Evolutionary conservation across 2,113 vertebrate species (phyloP), one percentile per base, ranked within the genome.

Genomic region (Cinclus cinclus): DNA sequence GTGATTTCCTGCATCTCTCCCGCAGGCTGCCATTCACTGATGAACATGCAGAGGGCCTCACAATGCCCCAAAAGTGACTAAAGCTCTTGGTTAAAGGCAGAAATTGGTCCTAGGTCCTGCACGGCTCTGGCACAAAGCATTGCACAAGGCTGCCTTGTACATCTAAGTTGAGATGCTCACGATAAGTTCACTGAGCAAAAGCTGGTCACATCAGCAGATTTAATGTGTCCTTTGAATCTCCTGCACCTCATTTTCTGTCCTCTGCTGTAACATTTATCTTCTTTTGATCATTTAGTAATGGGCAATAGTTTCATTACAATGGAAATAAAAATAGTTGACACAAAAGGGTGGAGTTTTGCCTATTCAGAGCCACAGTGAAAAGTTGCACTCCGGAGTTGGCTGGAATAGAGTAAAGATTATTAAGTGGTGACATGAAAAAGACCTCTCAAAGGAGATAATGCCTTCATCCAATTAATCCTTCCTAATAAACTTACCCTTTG

Each of bases 391-490:
- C 76, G 0, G 20, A 90, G 82, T 24, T 63, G 77, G 47, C 35
- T 62, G 63, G 79, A 88, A 86, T 27, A 68, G 93, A 80, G 44
- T 30, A 85, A 92, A 63, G 42, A 7, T 67, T 93, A 83, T 78
- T 68, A 94, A 89, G 69, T 81, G 76, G 65, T 87, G 64, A 82
- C 90, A 94, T 70, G 71, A 95, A 86, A 96, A 92, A 88, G 79
- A 90, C 71, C 60, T 92, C 83, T 92, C 64, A 44, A 83, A 94
- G 83, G 73, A 92, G 73, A 69, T 41, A 89, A 92, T 62, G 62
- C 60, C 76, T 95, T 96, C 77, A 81, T 49, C 76, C 90, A 96
- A 92, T 96, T 96, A 96, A 88, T 93, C 76, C 69, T 92, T 68
- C 76, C 88, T 95, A 95, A 90, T 93, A 64, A 95, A 94, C 76